A percentile compares a stretch with the other conserved stretches of the same genome.
phyloP scores from a whole-genome alignment of 64 coral and sea anemone genomes.

The Astreopora myriophthalma region DNA sequence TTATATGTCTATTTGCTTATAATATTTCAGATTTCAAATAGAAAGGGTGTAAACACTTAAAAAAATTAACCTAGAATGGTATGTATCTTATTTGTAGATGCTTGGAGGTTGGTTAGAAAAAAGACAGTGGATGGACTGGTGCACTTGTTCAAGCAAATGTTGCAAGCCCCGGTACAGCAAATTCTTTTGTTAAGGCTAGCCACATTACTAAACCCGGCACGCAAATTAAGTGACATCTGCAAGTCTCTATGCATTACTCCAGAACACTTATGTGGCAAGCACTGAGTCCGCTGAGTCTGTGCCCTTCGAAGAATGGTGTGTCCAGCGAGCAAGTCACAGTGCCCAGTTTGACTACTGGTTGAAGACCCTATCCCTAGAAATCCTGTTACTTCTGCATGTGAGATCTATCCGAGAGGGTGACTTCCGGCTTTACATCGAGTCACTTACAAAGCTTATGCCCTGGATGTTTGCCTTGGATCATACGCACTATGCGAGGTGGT shows the following conservation, averaged over 20 bases:
- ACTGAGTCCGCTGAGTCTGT: not conserved
- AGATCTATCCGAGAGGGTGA: not conserved
- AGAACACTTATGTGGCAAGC: not conserved
- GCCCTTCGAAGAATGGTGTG: not conserved
- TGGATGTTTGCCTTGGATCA: not conserved
- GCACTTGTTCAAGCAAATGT: too few relatives aligned
- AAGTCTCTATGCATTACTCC: not conserved
- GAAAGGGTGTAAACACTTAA: too few relatives aligned
- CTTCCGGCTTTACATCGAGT: not conserved
- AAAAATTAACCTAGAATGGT: too few relatives aligned
- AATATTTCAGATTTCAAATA: too few relatives aligned
- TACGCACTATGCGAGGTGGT: not conserved
- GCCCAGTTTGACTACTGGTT: not conserved
- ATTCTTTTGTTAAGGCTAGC: too few relatives aligned
- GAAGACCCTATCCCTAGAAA: not conserved
- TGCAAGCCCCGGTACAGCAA: too few relatives aligned
- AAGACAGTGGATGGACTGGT: too few relatives aligned
- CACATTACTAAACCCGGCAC: not conserved
- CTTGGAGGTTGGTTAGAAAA: too few relatives aligned
- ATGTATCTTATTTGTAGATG: too few relatives aligned
- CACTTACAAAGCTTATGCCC: not conserved
- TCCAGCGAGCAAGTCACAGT: not conserved
- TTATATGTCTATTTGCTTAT: too few relatives aligned
- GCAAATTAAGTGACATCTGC: not conserved
- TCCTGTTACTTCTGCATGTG: not conserved